Evolutionary conservation across 2,888 invertebrate genomes (phyloP).

Genomic region (Caenorhabditis afra): DNA sequence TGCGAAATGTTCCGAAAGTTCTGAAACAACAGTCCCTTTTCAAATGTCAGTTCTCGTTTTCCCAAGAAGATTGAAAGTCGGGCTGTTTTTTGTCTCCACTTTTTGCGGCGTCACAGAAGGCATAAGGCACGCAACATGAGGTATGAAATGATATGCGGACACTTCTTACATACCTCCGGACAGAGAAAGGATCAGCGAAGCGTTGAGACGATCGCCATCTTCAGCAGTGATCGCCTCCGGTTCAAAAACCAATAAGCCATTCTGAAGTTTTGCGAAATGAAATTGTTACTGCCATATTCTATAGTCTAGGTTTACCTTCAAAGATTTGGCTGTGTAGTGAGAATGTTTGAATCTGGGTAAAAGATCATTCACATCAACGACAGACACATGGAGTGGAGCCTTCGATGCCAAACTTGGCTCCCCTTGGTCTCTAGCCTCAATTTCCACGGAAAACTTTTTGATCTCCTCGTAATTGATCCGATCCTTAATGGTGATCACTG

Average conservation of each 20-base stretch:
- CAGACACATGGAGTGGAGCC: conserved; percentile 71
- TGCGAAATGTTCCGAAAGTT: conserved; percentile 66
- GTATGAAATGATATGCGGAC: conserved; percentile 45
- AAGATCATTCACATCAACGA: conserved; percentile 75
- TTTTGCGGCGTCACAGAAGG: conserved; percentile 12
- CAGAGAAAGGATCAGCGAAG: conserved; percentile 71
- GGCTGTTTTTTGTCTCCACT: neutral
- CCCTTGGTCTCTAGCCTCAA: conserved; percentile 75
- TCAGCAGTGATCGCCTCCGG: conserved; percentile 72
- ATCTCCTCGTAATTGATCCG: conserved; percentile 77
- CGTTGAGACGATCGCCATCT: conserved; percentile 77
- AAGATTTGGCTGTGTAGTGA: conserved; percentile 70
- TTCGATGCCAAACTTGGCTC: conserved; percentile 66
- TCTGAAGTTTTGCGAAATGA: conserved; percentile 50
- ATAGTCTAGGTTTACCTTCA: conserved; percentile 71
- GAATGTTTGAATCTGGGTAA: conserved; percentile 73
- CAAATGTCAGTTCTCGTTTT: neutral
- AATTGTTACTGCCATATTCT: neutral
- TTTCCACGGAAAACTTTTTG: conserved; percentile 72
- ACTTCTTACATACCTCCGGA: conserved; percentile 70
- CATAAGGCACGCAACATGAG: conserved; percentile 51
- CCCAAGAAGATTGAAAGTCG: neutral
- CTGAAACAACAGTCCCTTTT: conserved; percentile 54
- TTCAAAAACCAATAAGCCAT: conserved; percentile 68
- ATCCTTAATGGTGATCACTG: conserved; percentile 72